These are phyloP conservation scores for Danio jaintianensis DNA, from an alignment of 2,797 vertebrate species.

Conservation along the genomic window DNA sequence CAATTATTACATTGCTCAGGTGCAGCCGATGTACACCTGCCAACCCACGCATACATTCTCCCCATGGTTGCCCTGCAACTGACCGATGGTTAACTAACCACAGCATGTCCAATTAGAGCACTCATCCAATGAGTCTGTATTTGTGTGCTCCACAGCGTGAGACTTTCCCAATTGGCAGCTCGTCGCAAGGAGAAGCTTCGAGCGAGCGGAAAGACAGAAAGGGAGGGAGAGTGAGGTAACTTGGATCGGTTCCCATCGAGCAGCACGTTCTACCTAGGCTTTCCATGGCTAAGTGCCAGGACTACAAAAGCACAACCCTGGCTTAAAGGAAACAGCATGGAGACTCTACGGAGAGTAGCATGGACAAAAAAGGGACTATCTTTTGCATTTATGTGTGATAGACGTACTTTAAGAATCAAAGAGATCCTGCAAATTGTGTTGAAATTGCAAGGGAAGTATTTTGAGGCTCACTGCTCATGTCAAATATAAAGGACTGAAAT, in stretches of 20 bases:
- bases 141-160: slow-evolving; percentile 19
- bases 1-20: slow-evolving; percentile 97
- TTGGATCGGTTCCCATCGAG: slow-evolving; percentile 48
- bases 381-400: slow-evolving; percentile 14
- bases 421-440: background rate
- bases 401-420: slow-evolving; percentile 32
- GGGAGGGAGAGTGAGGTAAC: slow-evolving; percentile 51
- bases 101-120: background rate
- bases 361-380: background rate
- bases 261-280: slow-evolving; percentile 27
- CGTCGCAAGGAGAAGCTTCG: background rate
- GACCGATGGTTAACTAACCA: slow-evolving; percentile 59
- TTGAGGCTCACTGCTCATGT: background rate
- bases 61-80: slow-evolving; percentile 94
- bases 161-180: background rate
- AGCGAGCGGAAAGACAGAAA: background rate
- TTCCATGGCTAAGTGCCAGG: background rate
- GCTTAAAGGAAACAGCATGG: background rate
- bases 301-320: slow-evolving; percentile 8
- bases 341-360: background rate
- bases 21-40: slow-evolving; percentile 91
- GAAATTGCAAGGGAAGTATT: background rate
- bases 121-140: background rate
- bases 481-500: slow-evolving; percentile 62
- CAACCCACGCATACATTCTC: slow-evolving; percentile 59